Evolutionary conservation across 2,797 vertebrate species (phyloP).

Genomic region (Hapalemur alaotrensis): DNA sequence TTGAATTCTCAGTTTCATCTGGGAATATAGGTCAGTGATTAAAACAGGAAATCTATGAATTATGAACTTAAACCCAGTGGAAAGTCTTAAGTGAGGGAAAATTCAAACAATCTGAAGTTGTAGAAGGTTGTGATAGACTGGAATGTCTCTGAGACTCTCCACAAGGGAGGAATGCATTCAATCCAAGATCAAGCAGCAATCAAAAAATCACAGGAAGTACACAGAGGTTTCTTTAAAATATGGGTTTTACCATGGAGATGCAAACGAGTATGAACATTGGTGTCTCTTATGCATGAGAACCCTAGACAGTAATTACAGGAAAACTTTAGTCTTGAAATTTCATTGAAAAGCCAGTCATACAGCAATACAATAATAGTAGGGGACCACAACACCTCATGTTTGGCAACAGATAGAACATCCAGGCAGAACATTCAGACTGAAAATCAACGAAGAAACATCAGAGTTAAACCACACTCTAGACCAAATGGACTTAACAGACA

Average conservation of each 20-base stretch:
- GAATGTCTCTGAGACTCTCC: neutral
- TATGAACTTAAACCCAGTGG: neutral
- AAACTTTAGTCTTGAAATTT: neutral
- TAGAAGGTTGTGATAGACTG: neutral
- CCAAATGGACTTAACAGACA: neutral
- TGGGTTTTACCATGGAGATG: neutral
- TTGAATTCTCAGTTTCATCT: neutral
- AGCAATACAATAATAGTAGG: neutral
- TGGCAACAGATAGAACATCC: neutral
- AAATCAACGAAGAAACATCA: neutral
- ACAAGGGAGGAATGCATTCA: neutral
- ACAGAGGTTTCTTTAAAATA: neutral
- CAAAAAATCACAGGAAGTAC: neutral
- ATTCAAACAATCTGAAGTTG: neutral
- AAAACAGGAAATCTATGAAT: neutral
- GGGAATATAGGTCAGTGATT: neutral
- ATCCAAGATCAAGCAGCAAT: neutral
- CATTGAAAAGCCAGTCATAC: neutral
- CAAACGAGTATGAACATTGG: neutral
- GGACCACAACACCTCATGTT: neutral
- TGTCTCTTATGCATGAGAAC: neutral
- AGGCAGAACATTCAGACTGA: neutral
- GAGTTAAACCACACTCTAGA: neutral
- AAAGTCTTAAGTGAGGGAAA: neutral
- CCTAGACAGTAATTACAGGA: neutral